These are phyloP conservation scores for Lasioglossum calceatum DNA, from an alignment of 2,888 invertebrate genomes.

Conservation along the genomic window DNA sequence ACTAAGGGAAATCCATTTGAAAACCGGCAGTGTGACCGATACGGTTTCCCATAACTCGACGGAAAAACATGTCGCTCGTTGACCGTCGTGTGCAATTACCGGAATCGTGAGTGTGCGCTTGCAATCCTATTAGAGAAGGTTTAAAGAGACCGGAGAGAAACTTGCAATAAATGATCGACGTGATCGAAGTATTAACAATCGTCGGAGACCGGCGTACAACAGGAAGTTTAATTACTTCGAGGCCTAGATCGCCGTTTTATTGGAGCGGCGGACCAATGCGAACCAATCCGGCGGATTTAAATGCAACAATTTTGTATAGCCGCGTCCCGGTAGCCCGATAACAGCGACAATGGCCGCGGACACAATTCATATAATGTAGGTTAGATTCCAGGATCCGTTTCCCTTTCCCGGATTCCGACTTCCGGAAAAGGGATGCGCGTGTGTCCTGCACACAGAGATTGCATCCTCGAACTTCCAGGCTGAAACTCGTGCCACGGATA, in stretches of 20 bases:
- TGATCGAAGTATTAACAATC: slow-evolving; percentile 4
- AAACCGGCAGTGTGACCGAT: background rate
- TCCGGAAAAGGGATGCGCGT: slow-evolving; percentile 18
- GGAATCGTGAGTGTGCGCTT: background rate
- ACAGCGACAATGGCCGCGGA: slow-evolving; percentile 33
- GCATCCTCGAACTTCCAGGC: slow-evolving; percentile 20
- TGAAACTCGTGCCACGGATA: slow-evolving; percentile 1
- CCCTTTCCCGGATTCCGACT: background rate
- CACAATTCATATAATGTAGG: slow-evolving; percentile 44
- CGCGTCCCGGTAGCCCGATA: slow-evolving; percentile 29
- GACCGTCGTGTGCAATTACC: background rate
- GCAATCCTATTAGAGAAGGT: background rate
- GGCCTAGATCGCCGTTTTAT: slow-evolving; percentile 7
- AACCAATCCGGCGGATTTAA: slow-evolving; percentile 60
- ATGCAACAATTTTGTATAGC: slow-evolving; percentile 44
- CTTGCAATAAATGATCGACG: slow-evolving; percentile 7
- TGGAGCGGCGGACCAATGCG: slow-evolving; percentile 11
- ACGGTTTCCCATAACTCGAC: background rate
- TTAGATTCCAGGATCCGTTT: slow-evolving; percentile 36
- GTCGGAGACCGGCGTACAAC: background rate
- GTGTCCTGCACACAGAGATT: slow-evolving; percentile 1
- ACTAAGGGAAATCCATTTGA: background rate
- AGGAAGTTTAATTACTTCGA: slow-evolving; percentile 20
- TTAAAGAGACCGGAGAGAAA: slow-evolving; percentile 1
- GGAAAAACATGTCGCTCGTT: background rate